Evolutionary conservation across 2,888 invertebrate genomes (phyloP), one percentile per base, ranked within the genome.

Genomic region (Andrena praecox): DNA sequence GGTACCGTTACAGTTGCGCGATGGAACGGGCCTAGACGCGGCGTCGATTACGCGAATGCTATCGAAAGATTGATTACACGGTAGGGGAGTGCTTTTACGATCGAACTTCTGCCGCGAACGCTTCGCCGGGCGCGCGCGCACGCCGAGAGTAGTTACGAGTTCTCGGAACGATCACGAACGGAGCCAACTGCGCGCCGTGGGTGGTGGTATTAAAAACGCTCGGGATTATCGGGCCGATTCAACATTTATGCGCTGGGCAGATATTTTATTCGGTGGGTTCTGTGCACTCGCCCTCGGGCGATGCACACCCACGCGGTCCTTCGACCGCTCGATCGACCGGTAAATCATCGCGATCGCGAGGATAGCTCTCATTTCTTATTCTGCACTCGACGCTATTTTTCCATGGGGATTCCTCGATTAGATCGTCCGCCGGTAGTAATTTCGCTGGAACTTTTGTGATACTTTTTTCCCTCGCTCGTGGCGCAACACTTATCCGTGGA

Each of bases 241-340:
- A 35, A 79, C 76, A 12, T 64, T 70, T 20, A 63, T 48, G 48
- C 63, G 27, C 27, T 1, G 42, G 42, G 33, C 33, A 29, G 42
- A 20, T 60, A 64, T 80, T 80, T 78, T 52, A 66, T 77, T 79
- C 62, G 67, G 27, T 62, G 62, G 62, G 80, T 71, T 67, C 20
- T 5, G 71, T 24, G 10, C 42, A 56, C 52, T 62, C 64, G 62
- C 80, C 48, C 59, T 42, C 8, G 20, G 59, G 70, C 79, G 70
- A 8, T 75, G 78, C 66, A 77, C 79, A 70, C 79, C 79, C 69
- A 80, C 78, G 79, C 70, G 35, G 24, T 20, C 56, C 8, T 56
- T 12, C 48, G 31, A 24, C 24, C 16, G 59, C 59, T 62, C 79
- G 80, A 72, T 79, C 73, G 68, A 72, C 68, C 56, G 73, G 68